Conservation (phyloP, 2,888 invertebrate genomes). For the Drosophila mulleri region DNA sequence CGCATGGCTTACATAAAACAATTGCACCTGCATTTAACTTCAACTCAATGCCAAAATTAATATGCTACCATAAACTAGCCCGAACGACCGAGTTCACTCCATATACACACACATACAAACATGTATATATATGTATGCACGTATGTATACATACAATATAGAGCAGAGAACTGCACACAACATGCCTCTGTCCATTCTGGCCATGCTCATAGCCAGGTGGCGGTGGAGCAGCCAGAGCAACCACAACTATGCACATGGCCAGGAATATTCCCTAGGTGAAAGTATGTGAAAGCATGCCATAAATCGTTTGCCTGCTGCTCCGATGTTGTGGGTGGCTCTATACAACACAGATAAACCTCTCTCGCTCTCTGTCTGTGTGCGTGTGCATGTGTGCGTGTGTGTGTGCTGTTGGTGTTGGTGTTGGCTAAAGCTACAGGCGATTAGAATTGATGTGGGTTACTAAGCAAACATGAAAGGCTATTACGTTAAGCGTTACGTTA, state of each 20-base stretch:
- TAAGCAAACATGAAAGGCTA: slow-evolving; percentile 81
- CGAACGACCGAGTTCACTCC: slow-evolving; percentile 33
- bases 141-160: background rate
- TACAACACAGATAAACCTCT: slow-evolving; percentile 38
- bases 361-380: background rate
- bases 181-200: background rate
- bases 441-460: slow-evolving; percentile 81
- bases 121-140: slow-evolving; percentile 4
- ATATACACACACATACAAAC: background rate
- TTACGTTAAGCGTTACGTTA: slow-evolving; percentile 78
- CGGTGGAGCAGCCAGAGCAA: slow-evolving; percentile 22
- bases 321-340: slow-evolving; percentile 54
- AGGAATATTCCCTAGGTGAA: slow-evolving; percentile 80
- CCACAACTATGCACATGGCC: slow-evolving; percentile 69
- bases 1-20: slow-evolving; percentile 56
- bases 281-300: slow-evolving; percentile 81
- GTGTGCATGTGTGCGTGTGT: slow-evolving; percentile 8
- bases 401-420: slow-evolving; percentile 34
- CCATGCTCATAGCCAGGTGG: background rate
- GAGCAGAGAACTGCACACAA: background rate
- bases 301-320: slow-evolving; percentile 70
- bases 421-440: slow-evolving; percentile 67
- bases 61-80: slow-evolving; percentile 70
- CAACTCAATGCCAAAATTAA: slow-evolving; percentile 75
- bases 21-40: slow-evolving; percentile 70